Percentiles rank a stretch among this genome's conserved stretches.
phyloP scores from a whole-genome alignment of 1,140 invertebrate species.

The Sipha flava region DNA sequence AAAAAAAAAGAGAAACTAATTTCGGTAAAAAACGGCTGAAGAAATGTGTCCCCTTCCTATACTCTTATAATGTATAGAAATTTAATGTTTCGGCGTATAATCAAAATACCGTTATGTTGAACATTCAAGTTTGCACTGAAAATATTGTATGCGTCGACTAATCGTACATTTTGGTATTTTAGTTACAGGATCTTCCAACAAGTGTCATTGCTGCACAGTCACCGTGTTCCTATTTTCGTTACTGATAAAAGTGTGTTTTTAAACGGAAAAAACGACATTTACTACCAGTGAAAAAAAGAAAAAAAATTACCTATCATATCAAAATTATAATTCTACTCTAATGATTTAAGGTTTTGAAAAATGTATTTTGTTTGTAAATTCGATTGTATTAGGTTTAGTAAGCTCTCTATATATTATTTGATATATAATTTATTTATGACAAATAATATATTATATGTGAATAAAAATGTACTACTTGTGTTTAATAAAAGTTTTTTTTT shows the following conservation, averaged over 20 bases:
- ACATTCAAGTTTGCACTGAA: too few species aligned
- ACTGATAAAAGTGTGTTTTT: neutral
- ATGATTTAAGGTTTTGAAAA: slow-evolving; percentile 10
- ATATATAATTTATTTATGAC: neutral
- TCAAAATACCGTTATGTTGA: too few species aligned
- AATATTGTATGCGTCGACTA: too few species aligned
- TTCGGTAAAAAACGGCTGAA: too few species aligned
- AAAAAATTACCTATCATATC: slow-evolving; percentile 25
- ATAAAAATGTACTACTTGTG: too few species aligned
- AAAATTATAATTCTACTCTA: neutral
- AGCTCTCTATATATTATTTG: neutral
- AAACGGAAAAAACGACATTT: neutral
- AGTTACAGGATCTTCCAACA: slow-evolving; percentile 22
- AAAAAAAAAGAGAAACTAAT: too few species aligned
- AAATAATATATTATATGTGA: too few species aligned
- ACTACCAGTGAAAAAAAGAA: neutral
- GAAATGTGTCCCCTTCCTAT: too few species aligned
- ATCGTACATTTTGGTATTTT: neutral
- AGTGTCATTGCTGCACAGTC: neutral
- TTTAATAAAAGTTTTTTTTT: too few species aligned
- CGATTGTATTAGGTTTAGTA: neutral
- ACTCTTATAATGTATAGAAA: too few species aligned
- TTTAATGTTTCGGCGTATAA: too few species aligned
- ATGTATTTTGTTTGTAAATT: slow-evolving; percentile 17
- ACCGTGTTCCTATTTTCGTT: slow-evolving; percentile 5